Base-by-base conservation (phyloP, 2,113 vertebrate genomes). In the Boulengerochromis microlepis region DNA sequence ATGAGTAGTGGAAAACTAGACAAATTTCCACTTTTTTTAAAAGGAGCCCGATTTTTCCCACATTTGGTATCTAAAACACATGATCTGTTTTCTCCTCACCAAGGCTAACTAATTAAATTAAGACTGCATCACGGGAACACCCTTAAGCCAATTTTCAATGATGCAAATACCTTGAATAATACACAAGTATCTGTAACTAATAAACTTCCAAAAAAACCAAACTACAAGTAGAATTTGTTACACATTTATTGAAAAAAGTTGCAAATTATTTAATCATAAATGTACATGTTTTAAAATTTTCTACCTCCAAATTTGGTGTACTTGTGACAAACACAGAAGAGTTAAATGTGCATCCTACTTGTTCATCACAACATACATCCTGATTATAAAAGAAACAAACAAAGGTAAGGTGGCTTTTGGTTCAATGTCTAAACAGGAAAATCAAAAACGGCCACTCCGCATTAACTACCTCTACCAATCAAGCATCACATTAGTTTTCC, bases 101-200 rank as follows among this genome's bases (percentile, higher is more conserved):
- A 24, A 29, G 24, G 45, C 81, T 86, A 93, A 92, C 57, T 84
- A 19, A 86, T 13, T 74, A 80, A 90, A 90, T 86, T 15, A 29
- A 88, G 57, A 84, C 66, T 71, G 87, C 4, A 91, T 93, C 81
- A 87, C 57, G 18, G 42, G 71, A 78, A 56, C 40, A 80, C 81
- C 69, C 82, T 86, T 69, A 15, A 42, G 19, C 42, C 82, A 56
- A 54, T 74, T 50, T 35, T 81, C 31, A 86, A 11, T 90, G 74
- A 86, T 3, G 8, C 53, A 81, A 19, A 81, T 71, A 15, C 13
- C n/a, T 3, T 8, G 10, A 38, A n/a, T 4, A 16, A 16, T 74
- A 74, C 4, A 29, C 38, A 45, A 74, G 12, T 6, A 24, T 71
- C 35, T 24, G 35, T 40, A 69, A 69, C 38, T 45, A 74, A 45